phyloP scores from a whole-genome alignment of 1,140 invertebrate species.

The Drosophila triauraria region DNA sequence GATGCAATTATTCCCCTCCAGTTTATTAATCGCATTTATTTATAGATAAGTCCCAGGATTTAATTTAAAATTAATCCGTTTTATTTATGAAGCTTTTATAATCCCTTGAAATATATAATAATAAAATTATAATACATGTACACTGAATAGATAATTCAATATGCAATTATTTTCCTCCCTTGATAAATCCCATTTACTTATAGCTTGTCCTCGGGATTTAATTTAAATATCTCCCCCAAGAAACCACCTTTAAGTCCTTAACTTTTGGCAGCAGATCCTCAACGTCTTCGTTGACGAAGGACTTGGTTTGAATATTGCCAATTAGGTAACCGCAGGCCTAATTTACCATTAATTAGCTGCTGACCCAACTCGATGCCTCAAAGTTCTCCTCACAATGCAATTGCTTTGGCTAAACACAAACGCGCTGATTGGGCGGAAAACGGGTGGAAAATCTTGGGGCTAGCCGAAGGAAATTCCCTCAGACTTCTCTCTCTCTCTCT shows the following conservation, averaged over 20 bases:
- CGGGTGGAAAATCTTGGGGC: neutral
- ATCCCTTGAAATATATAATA: no score
- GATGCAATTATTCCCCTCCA: no score
- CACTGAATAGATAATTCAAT: neutral
- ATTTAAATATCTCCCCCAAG: no score
- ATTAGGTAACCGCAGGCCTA: slow-evolving; percentile 26
- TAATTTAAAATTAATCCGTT: neutral
- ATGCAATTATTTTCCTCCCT: no score
- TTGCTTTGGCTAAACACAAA: slow-evolving; percentile 1
- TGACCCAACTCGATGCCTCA: neutral
- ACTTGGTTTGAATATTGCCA: neutral
- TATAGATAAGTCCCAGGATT: no score
- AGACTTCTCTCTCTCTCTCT: neutral
- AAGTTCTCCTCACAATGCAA: slow-evolving; percentile 21
- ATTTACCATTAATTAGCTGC: slow-evolving; percentile 61
- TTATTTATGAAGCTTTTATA: no score
- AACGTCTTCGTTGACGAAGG: neutral
- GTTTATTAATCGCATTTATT: no score
- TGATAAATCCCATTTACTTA: no score
- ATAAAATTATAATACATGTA: neutral
- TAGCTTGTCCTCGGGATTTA: no score
- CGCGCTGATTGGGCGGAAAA: neutral
- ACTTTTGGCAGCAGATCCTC: neutral
- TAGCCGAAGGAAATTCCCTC: neutral
- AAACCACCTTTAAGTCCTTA: neutral